phyloP scores from a whole-genome alignment of 2,113 vertebrate genomes.

The Crocuta crocuta region DNA sequence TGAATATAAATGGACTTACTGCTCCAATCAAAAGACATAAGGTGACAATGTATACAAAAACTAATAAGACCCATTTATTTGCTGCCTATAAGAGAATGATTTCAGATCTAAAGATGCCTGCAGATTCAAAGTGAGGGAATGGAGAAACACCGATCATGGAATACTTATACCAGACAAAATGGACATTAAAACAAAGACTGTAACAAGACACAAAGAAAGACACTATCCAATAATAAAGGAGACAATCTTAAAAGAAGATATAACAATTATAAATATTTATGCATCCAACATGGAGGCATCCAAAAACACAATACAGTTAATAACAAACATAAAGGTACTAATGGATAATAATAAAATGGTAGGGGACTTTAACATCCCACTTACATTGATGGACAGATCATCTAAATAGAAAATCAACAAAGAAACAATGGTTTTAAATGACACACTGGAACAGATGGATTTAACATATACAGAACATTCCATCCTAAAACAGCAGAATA shows the following conservation, averaged over 20 bases:
- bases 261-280: background rate
- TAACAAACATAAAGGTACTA: background rate
- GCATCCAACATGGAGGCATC: background rate
- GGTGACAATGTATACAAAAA: background rate
- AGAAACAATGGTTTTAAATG: background rate
- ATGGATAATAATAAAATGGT: background rate
- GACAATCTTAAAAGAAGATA: background rate
- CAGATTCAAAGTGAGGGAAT: background rate
- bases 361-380: background rate
- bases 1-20: background rate
- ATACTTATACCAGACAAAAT: background rate
- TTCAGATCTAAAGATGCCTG: background rate
- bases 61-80: background rate
- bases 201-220: background rate
- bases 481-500: background rate
- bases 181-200: background rate
- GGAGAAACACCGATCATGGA: background rate
- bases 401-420: background rate
- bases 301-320: background rate
- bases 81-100: background rate
- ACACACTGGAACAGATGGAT: background rate
- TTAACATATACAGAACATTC: background rate
- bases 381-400: background rate
- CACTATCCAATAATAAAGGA: background rate
- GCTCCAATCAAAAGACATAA: background rate